phyloP scores from a whole-genome alignment of 2,113 vertebrate species.

The Amblyopsis rosae region DNA sequence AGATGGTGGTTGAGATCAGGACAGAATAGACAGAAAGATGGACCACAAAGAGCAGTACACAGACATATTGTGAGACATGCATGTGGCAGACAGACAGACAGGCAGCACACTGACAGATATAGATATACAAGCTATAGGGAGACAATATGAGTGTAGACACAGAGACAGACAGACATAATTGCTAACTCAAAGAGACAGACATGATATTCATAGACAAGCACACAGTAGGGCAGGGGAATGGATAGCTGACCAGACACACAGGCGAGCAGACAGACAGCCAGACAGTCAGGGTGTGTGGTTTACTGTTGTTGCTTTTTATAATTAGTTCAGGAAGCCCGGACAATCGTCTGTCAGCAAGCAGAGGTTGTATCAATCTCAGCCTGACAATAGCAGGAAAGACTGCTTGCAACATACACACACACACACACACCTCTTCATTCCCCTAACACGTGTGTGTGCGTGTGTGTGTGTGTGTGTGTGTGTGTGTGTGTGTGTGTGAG shows the following conservation, averaged over 20 bases:
- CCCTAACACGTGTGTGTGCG: conserved; percentile 18
- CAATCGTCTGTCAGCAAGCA: conserved; percentile 97
- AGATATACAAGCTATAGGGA: not conserved
- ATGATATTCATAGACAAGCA: not conserved
- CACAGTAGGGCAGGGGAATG: conserved; percentile 8
- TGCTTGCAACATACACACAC: conserved; percentile 51
- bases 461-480: conserved; percentile 10
- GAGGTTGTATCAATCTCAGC: conserved; percentile 92
- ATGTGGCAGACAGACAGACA: not conserved
- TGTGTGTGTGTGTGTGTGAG: conserved; percentile 18
- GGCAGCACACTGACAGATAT: not conserved
- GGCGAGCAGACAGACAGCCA: conserved; percentile 34
- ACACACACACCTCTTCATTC: conserved; percentile 46
- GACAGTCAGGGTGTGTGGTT: conserved; percentile 78
- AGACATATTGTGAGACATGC: too few species aligned
- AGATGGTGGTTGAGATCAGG: too few species aligned
- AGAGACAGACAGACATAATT: conserved; percentile 3
- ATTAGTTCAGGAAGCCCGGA: conserved; percentile 97
- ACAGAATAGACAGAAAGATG: too few species aligned
- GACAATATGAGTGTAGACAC: not conserved
- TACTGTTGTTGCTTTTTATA: conserved; percentile 99
- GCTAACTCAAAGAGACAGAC: not conserved
- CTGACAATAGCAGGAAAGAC: conserved; percentile 98
- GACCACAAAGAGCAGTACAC: too few species aligned
- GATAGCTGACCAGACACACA: conserved; percentile 6